Evolutionary conservation across 2,113 vertebrate genomes (phyloP).

Genomic region (Monopterus albus): DNA sequence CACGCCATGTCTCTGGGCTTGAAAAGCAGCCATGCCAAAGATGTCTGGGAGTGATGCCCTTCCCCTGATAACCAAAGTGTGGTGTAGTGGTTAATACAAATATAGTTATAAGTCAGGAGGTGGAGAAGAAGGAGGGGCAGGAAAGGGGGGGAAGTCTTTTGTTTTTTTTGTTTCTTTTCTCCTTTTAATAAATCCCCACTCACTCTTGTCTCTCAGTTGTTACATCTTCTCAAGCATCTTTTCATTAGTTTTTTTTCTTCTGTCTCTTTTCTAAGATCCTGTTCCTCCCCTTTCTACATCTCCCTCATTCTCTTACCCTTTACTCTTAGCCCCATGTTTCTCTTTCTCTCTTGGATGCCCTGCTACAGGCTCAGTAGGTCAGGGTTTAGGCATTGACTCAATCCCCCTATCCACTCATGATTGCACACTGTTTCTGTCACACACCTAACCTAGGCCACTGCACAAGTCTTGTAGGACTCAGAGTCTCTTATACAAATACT

Average conservation of each 20-base stretch:
- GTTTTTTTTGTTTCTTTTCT: conserved; percentile 19
- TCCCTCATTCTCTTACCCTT: conserved; percentile 34
- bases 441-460: conserved; percentile 49
- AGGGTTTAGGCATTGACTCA: conserved; percentile 76
- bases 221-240: conserved; percentile 36
- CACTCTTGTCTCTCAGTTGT: conserved; percentile 13
- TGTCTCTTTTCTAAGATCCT: conserved; percentile 40
- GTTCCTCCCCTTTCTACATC: conserved; percentile 12
- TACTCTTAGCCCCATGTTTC: conserved; percentile 55
- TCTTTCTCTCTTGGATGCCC: conserved; percentile 69
- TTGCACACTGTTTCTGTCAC: conserved; percentile 71
- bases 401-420: conserved; percentile 69
- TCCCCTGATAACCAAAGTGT: conserved; percentile 72
- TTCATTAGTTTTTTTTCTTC: conserved; percentile 39
- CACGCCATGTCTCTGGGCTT: conserved; percentile 76
- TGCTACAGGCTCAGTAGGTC: conserved; percentile 70
- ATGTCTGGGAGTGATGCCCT: conserved; percentile 79
- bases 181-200: conserved; percentile 39
- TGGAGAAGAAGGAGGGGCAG: conserved; percentile 24
- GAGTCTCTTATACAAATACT: conserved; percentile 43
- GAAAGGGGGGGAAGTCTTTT: neutral
- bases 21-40: conserved; percentile 71
- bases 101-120: conserved; percentile 64
- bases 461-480: conserved; percentile 50
- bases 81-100: too few relatives aligned